Evolutionary conservation across 2,797 vertebrate genomes (phyloP).

Genomic region (Muscicapa striata): DNA sequence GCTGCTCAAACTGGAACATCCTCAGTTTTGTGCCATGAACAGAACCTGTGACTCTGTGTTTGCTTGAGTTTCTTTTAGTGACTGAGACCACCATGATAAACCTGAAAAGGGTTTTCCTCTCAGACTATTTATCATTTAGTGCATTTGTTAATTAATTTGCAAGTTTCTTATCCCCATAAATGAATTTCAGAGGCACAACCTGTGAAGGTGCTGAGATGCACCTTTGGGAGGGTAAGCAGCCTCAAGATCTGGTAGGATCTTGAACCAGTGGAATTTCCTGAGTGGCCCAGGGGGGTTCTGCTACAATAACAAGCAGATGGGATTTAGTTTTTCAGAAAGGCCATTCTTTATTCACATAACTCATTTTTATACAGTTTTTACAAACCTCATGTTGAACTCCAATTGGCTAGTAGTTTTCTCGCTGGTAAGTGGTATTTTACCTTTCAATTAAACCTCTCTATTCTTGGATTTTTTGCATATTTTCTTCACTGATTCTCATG

Average conservation of each 20-base stretch:
- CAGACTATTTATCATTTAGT: fast-evolving
- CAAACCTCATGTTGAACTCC: too few species aligned
- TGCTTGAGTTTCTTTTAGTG: background rate
- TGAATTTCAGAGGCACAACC: background rate
- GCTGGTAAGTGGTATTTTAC: background rate
- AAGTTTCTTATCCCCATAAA: background rate
- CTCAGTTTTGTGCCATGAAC: background rate
- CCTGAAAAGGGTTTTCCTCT: background rate
- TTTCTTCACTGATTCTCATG: background rate
- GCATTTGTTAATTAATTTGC: background rate
- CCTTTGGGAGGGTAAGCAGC: background rate
- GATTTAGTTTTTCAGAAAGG: background rate
- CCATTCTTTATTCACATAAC: background rate
- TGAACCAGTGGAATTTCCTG: background rate
- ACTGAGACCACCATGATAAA: background rate
- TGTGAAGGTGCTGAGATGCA: background rate
- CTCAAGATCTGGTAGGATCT: background rate
- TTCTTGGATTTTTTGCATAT: background rate
- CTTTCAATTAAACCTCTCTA: background rate
- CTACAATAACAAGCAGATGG: background rate
- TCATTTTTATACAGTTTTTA: background rate
- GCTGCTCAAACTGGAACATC: background rate
- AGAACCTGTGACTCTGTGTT: background rate
- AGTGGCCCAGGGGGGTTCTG: background rate
- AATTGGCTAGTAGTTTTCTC: background rate